phyloP scores from a whole-genome alignment of 2,888 invertebrate species.

The Andrena chrysosceles region DNA sequence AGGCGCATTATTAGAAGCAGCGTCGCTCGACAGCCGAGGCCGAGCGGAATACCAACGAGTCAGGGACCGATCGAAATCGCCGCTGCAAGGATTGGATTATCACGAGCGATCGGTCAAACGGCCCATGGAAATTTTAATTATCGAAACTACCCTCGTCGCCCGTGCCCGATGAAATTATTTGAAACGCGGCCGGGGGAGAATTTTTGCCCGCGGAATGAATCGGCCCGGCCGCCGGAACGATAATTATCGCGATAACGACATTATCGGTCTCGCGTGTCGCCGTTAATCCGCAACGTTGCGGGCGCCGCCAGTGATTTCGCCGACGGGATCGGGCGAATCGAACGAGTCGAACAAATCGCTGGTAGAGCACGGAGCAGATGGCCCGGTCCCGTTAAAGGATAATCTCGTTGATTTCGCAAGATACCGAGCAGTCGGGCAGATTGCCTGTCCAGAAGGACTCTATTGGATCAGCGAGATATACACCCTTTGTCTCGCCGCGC shows the following conservation, averaged over 20 bases:
- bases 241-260: conserved; percentile 45
- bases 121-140: conserved; percentile 56
- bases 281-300: conserved; percentile 21
- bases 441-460: conserved; percentile 63
- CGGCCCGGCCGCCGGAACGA: not conserved
- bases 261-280: conserved; percentile 23
- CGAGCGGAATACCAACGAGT: conserved; percentile 38
- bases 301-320: conserved; percentile 4
- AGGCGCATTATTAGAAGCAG: conserved; percentile 18
- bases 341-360: conserved; percentile 3
- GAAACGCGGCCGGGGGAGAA: conserved; percentile 2
- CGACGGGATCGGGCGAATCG: conserved; percentile 8
- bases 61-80: conserved; percentile 36
- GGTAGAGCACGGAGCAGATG: conserved; percentile 62
- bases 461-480: conserved; percentile 63
- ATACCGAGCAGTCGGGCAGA: conserved; percentile 56
- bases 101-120: conserved; percentile 55
- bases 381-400: conserved; percentile 65
- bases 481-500: conserved; percentile 65
- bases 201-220: conserved; percentile 25
- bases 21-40: not conserved
- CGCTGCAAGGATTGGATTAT: conserved; percentile 49
- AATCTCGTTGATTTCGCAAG: conserved; percentile 73
- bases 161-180: conserved; percentile 21
- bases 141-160: conserved; percentile 37